Conservation (phyloP, 1,140 invertebrate genomes). For the Drosophila oshimai region DNA sequence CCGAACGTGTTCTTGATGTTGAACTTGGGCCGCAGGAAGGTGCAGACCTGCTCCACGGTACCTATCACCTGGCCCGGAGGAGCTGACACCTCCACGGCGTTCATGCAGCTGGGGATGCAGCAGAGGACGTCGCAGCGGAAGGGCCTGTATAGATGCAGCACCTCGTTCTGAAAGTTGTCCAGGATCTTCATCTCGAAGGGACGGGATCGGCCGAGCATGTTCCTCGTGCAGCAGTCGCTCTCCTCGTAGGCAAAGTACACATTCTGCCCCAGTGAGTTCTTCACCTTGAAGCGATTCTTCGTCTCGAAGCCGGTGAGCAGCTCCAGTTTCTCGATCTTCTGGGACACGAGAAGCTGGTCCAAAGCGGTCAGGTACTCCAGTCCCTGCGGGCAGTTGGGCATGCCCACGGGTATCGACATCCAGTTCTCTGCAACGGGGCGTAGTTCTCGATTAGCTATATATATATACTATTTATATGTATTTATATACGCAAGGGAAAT, state of each 20-base stretch:
- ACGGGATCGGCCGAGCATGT: conserved; percentile 89
- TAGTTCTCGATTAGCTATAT: conserved; percentile 11
- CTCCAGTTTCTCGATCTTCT: conserved; percentile 92
- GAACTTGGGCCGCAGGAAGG: conserved; percentile 86
- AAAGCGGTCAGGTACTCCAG: conserved; percentile 95
- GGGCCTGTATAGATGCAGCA: conserved; percentile 88
- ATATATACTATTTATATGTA: background rate
- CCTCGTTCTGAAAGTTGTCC: conserved; percentile 89
- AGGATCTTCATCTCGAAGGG: conserved; percentile 93
- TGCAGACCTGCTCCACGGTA: conserved; percentile 89
- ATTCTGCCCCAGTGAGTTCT: conserved; percentile 89
- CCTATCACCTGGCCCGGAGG: conserved; percentile 85
- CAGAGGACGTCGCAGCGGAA: conserved; percentile 88
- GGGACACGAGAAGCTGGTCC: conserved; percentile 93
- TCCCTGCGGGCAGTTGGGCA: conserved; percentile 91
- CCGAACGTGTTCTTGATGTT: conserved; percentile 86
- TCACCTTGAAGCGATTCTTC: conserved; percentile 92
- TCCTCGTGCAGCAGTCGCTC: conserved; percentile 89
- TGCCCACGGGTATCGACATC: conserved; percentile 83
- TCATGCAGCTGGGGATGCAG: conserved; percentile 91
- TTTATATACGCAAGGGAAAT: background rate
- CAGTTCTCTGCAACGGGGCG: conserved; percentile 44
- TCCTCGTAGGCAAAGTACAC: conserved; percentile 93
- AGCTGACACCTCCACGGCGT: conserved; percentile 86
- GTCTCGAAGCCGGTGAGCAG: conserved; percentile 91